Evolutionary conservation across 2,113 vertebrate genomes (phyloP).

Genomic region (Melierax canorus): DNA sequence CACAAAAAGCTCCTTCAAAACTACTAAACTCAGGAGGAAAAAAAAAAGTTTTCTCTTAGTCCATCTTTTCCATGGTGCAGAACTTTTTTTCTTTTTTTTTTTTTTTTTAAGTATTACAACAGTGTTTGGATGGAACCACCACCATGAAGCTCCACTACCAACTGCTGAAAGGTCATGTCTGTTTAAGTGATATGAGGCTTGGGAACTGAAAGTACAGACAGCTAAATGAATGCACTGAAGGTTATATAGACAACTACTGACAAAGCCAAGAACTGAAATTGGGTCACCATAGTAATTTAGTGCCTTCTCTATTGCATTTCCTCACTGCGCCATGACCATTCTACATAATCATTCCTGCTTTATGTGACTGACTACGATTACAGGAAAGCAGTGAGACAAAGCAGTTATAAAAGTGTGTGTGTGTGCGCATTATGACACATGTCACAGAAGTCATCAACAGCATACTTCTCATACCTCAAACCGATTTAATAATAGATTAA

Average conservation of each 20-base stretch:
- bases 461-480: background rate
- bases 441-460: background rate
- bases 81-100: no score
- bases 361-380: background rate
- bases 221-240: background rate
- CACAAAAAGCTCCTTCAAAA: background rate
- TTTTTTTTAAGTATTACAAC: background rate
- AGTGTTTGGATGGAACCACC: background rate
- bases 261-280: background rate
- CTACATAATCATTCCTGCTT: background rate
- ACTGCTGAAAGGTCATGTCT: background rate
- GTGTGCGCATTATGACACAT: background rate
- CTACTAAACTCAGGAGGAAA: background rate
- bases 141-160: background rate
- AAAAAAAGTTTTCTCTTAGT: background rate
- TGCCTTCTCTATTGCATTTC: background rate
- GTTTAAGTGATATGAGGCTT: background rate
- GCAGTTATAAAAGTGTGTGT: fast-evolving
- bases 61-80: background rate
- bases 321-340: background rate
- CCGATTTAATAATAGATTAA: background rate
- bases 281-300: background rate
- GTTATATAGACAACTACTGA: background rate
- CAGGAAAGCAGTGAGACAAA: background rate
- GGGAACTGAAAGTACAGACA: background rate